A percentile compares a stretch with the other conserved stretches of the same genome.
phyloP scores from a whole-genome alignment of 2,113 vertebrate genomes.

The Vicugna pacos region DNA sequence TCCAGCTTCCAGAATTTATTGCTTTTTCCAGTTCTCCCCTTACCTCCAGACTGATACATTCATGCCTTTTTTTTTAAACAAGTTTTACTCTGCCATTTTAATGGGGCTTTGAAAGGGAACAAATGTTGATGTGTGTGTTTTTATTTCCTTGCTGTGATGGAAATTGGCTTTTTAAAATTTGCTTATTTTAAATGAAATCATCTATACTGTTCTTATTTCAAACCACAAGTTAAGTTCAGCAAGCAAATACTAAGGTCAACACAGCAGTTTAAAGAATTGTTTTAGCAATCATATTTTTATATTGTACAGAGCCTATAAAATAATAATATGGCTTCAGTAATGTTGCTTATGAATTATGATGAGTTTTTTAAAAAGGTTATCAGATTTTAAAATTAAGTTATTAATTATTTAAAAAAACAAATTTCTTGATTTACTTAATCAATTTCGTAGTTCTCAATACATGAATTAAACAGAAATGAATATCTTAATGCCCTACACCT shows the following conservation, averaged over 20 bases:
- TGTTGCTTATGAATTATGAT: not conserved
- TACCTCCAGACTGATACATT: not conserved
- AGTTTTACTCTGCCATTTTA: not conserved
- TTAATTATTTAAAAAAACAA: not conserved
- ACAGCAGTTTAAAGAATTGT: not conserved
- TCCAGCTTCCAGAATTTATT: not conserved
- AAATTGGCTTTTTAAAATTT: not conserved
- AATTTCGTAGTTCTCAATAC: not conserved
- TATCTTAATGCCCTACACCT: not conserved
- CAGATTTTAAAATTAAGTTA: slow-evolving; percentile 16
- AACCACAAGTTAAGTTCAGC: not conserved
- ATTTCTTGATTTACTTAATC: not conserved
- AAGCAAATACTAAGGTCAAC: not conserved
- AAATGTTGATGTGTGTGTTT: not conserved
- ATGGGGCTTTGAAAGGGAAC: not conserved
- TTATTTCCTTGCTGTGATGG: not conserved
- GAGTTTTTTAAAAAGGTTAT: not conserved
- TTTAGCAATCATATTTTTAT: not conserved
- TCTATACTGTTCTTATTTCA: not conserved
- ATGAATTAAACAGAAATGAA: slow-evolving; percentile 20
- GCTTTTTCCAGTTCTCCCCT: not conserved
- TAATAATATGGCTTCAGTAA: not conserved
- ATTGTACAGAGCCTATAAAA: not conserved
- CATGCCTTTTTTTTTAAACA: not conserved
- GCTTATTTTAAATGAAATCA: not conserved